These are phyloP conservation scores for Tetragonula carbonaria DNA, from an alignment of 2,888 invertebrate species.

Conservation along the genomic window DNA sequence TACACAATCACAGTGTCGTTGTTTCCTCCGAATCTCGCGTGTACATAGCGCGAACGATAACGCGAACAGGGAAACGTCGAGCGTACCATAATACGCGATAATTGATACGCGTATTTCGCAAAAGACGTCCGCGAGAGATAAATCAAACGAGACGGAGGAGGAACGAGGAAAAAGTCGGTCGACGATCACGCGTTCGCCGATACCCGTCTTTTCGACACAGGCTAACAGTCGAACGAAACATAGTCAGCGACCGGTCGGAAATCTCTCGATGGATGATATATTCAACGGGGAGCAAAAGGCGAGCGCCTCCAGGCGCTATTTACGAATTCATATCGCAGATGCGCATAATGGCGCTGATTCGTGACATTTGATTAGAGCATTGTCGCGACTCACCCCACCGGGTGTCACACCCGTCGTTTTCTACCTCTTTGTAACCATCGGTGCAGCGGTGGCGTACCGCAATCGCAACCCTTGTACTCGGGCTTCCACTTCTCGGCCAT, in stretches of 20 bases:
- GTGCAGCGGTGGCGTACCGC: slow-evolving; percentile 43
- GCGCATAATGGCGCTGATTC: slow-evolving; percentile 83
- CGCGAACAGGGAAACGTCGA: neutral
- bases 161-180: neutral
- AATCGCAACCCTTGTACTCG: slow-evolving; percentile 71
- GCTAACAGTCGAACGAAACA: neutral
- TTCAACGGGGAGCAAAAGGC: slow-evolving; percentile 69
- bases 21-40: neutral
- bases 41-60: neutral
- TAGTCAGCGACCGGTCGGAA: slow-evolving; percentile 22
- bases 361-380: slow-evolving; percentile 84
- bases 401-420: slow-evolving; percentile 60
- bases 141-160: neutral
- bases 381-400: slow-evolving; percentile 78
- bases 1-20: neutral
- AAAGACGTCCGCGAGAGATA: neutral
- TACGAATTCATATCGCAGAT: slow-evolving; percentile 83
- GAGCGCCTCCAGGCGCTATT: slow-evolving; percentile 79
- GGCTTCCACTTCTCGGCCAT: slow-evolving; percentile 57
- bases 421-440: slow-evolving; percentile 63
- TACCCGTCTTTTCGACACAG: neutral
- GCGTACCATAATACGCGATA: neutral
- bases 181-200: slow-evolving; percentile 8
- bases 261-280: slow-evolving; percentile 48
- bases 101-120: slow-evolving; percentile 11